Evolutionary conservation across 2,888 invertebrate species (phyloP), one percentile per base, ranked within the genome.

Genomic region (Lithodes maja): DNA sequence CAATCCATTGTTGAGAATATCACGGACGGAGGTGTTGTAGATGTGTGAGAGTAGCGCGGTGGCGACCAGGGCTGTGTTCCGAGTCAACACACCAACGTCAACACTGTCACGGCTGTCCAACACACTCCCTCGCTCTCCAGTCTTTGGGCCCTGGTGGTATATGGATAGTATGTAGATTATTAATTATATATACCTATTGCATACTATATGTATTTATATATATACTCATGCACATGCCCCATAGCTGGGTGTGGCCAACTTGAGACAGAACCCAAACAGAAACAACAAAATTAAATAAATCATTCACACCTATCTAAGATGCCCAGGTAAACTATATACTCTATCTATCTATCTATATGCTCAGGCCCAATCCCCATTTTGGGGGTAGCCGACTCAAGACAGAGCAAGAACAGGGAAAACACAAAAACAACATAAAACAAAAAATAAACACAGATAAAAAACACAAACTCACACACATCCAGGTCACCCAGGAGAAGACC

Each of bases 1-100:
- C 95, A 97, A 93, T 82, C 96, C 95, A 80, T 96, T 96, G 80
- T 96, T 95, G 93, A 97, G 97, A 12, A 98, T 94, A 83, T 95
- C 95, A 33, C 92, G 92, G 91, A 95, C 94, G 0, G 96, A 95
- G 5, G 96, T 94, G 93, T 97, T 97, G 94, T 97, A 98, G 80
- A 97, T 94, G 93, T 96, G 96, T 53, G 86, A 74, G 2, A 89
- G 78, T 69, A 92, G 89, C 9, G 90, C 91, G 9, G 84, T 77
- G 50, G 87, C 86, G 9, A 91, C 75, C 7, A 91, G 94, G 93
- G 95, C 95, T 0, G 97, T 96, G 93, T 98, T 97, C 83, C 94
- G 93, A 0, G 95, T 94, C 17, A 98, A 94, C 86, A 94, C 94
- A 78, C 95, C 94, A 33, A 95, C 92, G 92, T 96, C 94, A 0